Base-by-base conservation (phyloP, 1,140 invertebrate species). In the Anthonomus grandis region DNA sequence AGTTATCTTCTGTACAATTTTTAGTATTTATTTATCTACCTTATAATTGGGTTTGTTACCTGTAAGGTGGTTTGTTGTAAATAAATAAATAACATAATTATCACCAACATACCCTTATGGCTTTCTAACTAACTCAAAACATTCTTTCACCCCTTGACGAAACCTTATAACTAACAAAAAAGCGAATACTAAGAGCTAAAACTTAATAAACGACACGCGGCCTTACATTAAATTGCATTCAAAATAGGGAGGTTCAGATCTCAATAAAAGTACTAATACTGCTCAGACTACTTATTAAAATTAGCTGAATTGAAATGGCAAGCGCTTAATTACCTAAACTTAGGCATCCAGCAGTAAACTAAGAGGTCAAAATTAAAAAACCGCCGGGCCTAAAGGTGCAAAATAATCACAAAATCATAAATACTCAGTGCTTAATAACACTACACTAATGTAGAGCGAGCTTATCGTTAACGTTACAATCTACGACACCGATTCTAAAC, bases 221-320 rank as follows among this genome's bases (percentile, higher is more conserved):
- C n/a, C n/a, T n/a, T n/a, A n/a, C n/a, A n/a, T n/a, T n/a, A n/a
- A n/a, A n/a, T n/a, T n/a, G n/a, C n/a, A n/a, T n/a, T n/a, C n/a
- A n/a, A n/a, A n/a, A n/a, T n/a, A n/a, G n/a, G n/a, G n/a, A n/a
- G n/a, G 25, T 53, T 53, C 39, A 27, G 12, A 12, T 19, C 8
- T 31, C 21, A 18, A 24, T 21, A 45, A 24, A 17, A 44, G 39
- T 58, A 51, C 46, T 48, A 48, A 48, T 48, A 48, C 46, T 48
- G 46, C 18, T 48, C 17, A 15, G 9, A 18, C 23, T 42, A 42
- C 22, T 3, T 36, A 19, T 2, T 36, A 48, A 48, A 48, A 46
- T 13, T 27, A 48, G 21, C 27, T 48, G 31, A 12, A 15, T 15
- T 27, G 8, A 4, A 36, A 36, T 48, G 46, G 31, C 46, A 48